These are phyloP conservation scores for Patella depressa DNA, from an alignment of 2,888 invertebrate genomes.

Conservation along the genomic window DNA sequence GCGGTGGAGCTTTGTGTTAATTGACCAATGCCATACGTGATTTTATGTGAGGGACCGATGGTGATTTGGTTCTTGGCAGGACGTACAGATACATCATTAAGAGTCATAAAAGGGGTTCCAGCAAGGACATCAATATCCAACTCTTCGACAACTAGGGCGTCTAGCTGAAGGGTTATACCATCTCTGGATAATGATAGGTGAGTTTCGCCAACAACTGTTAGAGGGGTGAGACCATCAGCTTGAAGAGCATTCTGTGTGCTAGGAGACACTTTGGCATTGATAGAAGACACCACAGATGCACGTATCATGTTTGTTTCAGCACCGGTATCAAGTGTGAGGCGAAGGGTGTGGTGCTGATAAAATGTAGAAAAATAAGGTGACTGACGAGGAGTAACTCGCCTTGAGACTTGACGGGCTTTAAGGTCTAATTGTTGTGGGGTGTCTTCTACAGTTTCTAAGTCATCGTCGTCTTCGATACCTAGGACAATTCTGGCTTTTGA, in stretches of 20 bases:
- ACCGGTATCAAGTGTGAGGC: not conserved
- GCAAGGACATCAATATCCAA: not conserved
- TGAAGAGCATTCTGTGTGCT: not conserved
- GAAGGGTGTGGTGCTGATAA: not conserved
- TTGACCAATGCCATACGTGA: not conserved
- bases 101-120: not conserved
- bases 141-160: not conserved
- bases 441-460: no score
- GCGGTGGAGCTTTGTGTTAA: no score
- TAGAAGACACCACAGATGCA: not conserved
- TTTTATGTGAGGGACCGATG: slow-evolving; percentile 22
- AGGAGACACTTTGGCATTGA: not conserved
- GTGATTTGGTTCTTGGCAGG: slow-evolving; percentile 14
- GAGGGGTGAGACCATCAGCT: not conserved
- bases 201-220: not conserved
- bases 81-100: slow-evolving; percentile 1
- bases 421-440: no score
- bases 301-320: not conserved
- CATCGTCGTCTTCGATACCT: no score
- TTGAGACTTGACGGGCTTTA: no score
- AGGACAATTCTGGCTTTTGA: not conserved
- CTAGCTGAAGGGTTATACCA: not conserved
- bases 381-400: no score
- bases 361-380: not conserved
- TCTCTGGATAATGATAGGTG: not conserved